Evolutionary conservation across 2,113 vertebrate species (phyloP), one percentile per base, ranked within the genome.

Genomic region (Pelecanoides urinatrix): DNA sequence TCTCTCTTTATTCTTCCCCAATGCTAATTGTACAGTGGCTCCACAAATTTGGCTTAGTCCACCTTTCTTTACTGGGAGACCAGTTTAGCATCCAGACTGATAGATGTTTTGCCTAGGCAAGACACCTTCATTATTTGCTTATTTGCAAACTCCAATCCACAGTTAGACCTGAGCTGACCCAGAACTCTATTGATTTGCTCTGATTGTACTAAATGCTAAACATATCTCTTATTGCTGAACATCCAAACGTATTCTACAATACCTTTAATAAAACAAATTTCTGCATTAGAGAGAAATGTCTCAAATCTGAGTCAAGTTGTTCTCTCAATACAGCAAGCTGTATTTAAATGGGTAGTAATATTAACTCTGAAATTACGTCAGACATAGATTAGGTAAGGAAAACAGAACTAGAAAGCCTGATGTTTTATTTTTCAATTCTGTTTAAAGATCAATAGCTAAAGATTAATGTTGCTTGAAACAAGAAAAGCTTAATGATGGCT

Each of bases 251-350:
- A 21, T 88, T 42, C 58, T 47, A 86, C 82, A 71, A 71, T 38
- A 26, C 15, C 20, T 79, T 68, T 58, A 73, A 80, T 79, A 73
- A 82, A 75, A 68, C 4, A 68, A 65, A 66, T 52, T 62, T 66
- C 74, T 83, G 23, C 42, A 88, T 36, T 59, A 55, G 59, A 86
- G 10, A 62, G 32, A 93, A 94, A 86, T 90, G 4, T 88, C 85
- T 96, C 72, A 93, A 90, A 53, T 66, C 29, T 59, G 62, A 93
- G 63, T 76, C 95, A 90, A 88, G 21, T 13, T 82, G 8, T 87
- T 82, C 58, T 87, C 58, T 78, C 70, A 58, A 20, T 23, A 66
- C 8, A 86, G 25, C 62, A 82, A 87, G 34, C 13, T 75, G n/a
- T 59, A 56, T 56, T 91, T 81, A 89, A 77, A 70, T 78, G 23